A percentile compares a stretch with the other conserved stretches of the same genome.
phyloP scores from a whole-genome alignment of 2,888 invertebrate genomes.

The Quadroppia sp. region DNA sequence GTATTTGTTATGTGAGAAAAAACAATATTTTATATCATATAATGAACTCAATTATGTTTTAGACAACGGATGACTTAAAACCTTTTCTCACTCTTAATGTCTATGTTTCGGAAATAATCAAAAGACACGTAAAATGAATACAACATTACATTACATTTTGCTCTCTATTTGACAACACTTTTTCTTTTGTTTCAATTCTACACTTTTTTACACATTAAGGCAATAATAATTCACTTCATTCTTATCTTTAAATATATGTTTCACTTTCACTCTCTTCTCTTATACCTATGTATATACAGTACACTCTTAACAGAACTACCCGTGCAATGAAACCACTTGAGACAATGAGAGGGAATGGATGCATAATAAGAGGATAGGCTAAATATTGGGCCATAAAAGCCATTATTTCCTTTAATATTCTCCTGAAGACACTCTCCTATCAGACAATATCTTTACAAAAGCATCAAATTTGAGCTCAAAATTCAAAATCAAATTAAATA shows the following conservation, averaged over 20 bases:
- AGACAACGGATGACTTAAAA: background rate
- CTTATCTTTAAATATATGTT: background rate
- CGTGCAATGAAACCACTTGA: constrained; percentile 21
- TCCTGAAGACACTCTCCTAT: background rate
- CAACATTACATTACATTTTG: background rate
- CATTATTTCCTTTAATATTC: background rate
- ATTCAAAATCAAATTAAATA: no score
- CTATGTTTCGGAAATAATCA: constrained; percentile 22
- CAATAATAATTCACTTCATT: background rate
- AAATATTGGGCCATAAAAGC: background rate
- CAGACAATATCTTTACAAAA: no score
- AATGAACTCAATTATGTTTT: background rate
- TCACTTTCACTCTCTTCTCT: background rate
- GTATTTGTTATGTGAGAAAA: no score
- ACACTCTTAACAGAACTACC: background rate
- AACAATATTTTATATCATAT: no score
- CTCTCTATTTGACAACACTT: background rate
- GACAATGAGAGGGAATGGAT: background rate
- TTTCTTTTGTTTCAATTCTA: background rate
- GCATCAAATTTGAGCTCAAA: no score
- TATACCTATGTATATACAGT: background rate
- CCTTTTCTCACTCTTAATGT: background rate
- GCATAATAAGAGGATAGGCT: background rate
- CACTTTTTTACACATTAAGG: background rate
- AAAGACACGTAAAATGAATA: background rate